Conservation (phyloP, 2,797 vertebrate genomes). For the Urocyon cinereoargenteus region DNA sequence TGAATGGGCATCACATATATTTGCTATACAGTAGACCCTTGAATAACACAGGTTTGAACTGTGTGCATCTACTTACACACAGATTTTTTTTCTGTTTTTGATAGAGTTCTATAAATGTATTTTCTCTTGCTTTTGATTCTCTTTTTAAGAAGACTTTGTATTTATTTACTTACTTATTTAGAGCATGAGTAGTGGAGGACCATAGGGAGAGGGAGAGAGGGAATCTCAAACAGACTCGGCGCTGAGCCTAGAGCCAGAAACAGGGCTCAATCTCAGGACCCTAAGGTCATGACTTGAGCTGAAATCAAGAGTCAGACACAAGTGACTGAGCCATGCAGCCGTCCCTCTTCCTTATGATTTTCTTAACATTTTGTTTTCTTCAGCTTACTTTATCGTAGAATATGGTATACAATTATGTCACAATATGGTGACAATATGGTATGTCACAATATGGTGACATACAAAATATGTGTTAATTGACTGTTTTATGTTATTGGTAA, state of each 20-base stretch:
- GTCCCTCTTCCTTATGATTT: neutral
- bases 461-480: neutral
- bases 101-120: neutral
- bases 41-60: neutral
- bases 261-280: neutral
- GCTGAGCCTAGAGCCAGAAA: neutral
- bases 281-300: neutral
- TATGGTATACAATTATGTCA: neutral
- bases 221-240: neutral
- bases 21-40: neutral
- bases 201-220: neutral
- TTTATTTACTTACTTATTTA: neutral
- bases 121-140: neutral
- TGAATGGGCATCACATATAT: neutral
- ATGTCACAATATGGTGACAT: neutral
- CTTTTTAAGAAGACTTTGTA: neutral
- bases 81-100: neutral
- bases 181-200: neutral
- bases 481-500: neutral
- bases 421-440: neutral
- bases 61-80: neutral
- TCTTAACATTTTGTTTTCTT: neutral
- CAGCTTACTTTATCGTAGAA: neutral
- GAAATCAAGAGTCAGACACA: neutral
- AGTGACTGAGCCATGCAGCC: neutral